Conservation (phyloP, 2,797 vertebrate genomes). For the Nyctibius grandis region DNA sequence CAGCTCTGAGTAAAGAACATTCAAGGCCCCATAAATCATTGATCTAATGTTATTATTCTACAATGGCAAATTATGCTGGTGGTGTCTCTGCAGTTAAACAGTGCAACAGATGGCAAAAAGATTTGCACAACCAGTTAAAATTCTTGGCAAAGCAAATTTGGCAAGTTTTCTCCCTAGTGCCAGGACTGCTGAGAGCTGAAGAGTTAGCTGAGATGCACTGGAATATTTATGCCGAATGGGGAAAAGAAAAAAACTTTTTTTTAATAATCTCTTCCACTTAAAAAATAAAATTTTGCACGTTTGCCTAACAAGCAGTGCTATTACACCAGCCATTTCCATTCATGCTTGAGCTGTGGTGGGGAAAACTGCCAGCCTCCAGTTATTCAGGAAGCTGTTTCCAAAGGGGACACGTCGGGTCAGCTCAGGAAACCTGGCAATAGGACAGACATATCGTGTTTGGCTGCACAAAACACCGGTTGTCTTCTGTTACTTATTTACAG, state of each 20-base stretch:
- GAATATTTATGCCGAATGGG: conserved; percentile 17
- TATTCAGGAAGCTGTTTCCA: not conserved
- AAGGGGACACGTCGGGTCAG: not conserved
- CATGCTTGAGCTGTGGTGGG: not conserved
- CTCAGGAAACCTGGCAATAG: not conserved
- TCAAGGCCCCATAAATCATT: conserved; percentile 50
- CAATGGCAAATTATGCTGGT: conserved; percentile 48
- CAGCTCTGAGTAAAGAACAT: conserved; percentile 36
- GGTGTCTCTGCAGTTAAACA: conserved; percentile 52
- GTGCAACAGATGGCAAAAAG: conserved; percentile 68
- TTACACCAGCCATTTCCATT: not conserved
- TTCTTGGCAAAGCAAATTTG: conserved; percentile 56
- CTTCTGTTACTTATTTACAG: not conserved
- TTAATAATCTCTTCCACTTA: not conserved
- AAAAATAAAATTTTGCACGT: not conserved
- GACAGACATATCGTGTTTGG: accelerated
- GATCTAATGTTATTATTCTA: conserved; percentile 54
- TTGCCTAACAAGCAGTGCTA: not conserved
- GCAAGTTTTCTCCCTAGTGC: too few relatives aligned
- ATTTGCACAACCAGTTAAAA: conserved; percentile 61
- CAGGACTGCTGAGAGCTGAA: too few relatives aligned
- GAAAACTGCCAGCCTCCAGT: not conserved
- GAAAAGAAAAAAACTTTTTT: not conserved
- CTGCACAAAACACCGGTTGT: not conserved
- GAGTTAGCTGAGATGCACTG: not conserved